phyloP scores from a whole-genome alignment of 92 coral and sea anemone species.

The Virgularia gustaviana region DNA sequence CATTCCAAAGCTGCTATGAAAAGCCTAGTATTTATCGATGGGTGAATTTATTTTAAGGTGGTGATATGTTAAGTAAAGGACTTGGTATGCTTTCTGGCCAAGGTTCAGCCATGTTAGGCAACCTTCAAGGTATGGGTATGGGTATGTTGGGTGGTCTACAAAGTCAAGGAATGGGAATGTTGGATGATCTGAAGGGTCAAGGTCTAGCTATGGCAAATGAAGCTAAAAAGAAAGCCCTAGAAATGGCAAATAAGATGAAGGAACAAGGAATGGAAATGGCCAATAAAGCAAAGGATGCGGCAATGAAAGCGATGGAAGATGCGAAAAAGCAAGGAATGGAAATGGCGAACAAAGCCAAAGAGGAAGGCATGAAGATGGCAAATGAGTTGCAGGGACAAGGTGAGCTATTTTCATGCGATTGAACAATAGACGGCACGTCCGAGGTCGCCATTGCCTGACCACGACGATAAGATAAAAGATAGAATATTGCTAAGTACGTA shows the following conservation, averaged over 20 bases:
- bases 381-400: slow-evolving; percentile 68
- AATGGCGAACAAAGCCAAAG: slow-evolving; percentile 55
- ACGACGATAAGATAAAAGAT: too few species aligned
- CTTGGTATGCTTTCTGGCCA: slow-evolving; percentile 67
- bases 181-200: slow-evolving; percentile 63
- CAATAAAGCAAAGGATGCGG: slow-evolving; percentile 66
- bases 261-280: slow-evolving; percentile 68
- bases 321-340: slow-evolving; percentile 63
- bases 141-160: slow-evolving; percentile 45
- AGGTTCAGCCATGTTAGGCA: slow-evolving; percentile 58
- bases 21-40: too few species aligned
- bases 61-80: too few species aligned
- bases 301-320: slow-evolving; percentile 45
- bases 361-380: slow-evolving; percentile 72
- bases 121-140: slow-evolving; percentile 49
- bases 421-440: not conserved
- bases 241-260: slow-evolving; percentile 46
- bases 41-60: too few species aligned
- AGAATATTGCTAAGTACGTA: too few species aligned
- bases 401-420: too few species aligned
- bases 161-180: slow-evolving; percentile 46
- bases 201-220: slow-evolving; percentile 63
- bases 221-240: slow-evolving; percentile 55
- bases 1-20: slow-evolving; percentile 26
- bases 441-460: not conserved